Evolutionary conservation across 2,113 vertebrate species (phyloP), one percentile per base, ranked within the genome.

Genomic region (Apteryx owenii): DNA sequence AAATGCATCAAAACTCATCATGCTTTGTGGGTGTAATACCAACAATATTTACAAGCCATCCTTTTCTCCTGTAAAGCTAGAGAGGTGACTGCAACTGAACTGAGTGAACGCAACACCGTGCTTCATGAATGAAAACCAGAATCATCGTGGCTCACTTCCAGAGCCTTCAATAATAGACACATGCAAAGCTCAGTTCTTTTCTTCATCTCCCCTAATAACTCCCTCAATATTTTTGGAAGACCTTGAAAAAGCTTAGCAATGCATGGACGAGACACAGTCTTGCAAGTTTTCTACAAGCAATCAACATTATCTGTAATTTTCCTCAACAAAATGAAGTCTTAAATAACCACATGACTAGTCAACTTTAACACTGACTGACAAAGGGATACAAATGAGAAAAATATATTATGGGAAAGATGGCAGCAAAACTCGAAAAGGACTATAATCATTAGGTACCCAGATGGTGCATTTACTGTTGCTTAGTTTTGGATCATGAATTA

Each of bases 391-490:
- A 85, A 81, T 58, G 68, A 80, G 53, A 83, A 93, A 85, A 95
- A 95, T 3, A 62, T 40, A 70, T 33, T 80, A 54, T 58, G 50
- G 33, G 22, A 94, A 90, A 23, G 22, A 22, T 42, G 7, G 62
- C 29, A 79, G 60, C 28, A 48, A 44, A 91, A 58, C 25, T 65
- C 48, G 62, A 60, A 82, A 85, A 76, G 76, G 9, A 70, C 42
- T 51, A 58, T 61, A 90, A 75, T n/a, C 61, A 65, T 90, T 91
- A 90, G 75, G 36, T 81, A 42, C 64, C 85, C 90, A 90, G 88
- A 94, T 93, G 95, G 85, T 83, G 60, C 88, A 60, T 66, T 93
- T 82, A 56, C n/a, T 44, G 58, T 58, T 80, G 19, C 53, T 50
- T 50, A 81, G 71, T 31, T 94, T 31, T 83, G 31, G 66, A 81